These are phyloP conservation scores for Phaethon lepturus DNA, from an alignment of 2,113 vertebrate genomes.

Conservation along the genomic window DNA sequence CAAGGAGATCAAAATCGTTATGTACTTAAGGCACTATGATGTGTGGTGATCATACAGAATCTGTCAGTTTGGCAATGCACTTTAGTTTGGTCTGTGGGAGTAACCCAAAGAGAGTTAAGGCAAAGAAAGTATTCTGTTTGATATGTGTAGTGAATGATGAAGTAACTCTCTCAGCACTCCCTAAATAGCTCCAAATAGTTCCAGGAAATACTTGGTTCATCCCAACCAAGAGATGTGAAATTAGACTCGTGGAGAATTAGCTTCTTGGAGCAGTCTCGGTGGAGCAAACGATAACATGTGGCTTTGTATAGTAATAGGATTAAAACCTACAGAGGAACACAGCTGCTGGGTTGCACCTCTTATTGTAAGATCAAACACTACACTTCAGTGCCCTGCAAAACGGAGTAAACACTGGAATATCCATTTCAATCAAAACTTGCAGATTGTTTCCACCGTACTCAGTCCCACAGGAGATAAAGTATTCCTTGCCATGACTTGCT, in stretches of 20 bases:
- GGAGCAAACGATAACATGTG: background rate
- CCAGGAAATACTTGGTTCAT: constrained; percentile 42
- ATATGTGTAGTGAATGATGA: background rate
- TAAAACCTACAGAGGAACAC: background rate
- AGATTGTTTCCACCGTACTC: constrained; percentile 27
- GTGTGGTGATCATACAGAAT: background rate
- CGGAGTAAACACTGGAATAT: constrained; percentile 15
- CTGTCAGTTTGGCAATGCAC: background rate
- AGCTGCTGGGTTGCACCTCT: background rate
- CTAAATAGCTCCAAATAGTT: constrained; percentile 41
- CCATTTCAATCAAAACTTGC: background rate
- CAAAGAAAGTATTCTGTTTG: background rate
- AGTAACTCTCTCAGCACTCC: constrained; percentile 7
- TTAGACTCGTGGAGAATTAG: background rate
- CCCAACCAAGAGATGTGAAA: background rate
- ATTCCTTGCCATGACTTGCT: background rate
- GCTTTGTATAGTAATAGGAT: background rate
- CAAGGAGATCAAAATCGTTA: background rate
- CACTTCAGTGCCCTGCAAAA: background rate
- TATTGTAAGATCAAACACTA: background rate
- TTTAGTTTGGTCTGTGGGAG: background rate
- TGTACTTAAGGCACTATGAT: background rate
- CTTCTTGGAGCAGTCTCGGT: background rate
- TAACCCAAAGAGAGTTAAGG: background rate
- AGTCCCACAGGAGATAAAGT: background rate